phyloP scores from a whole-genome alignment of 2,888 invertebrate species.

The Lordiphosa fenestrarum region DNA sequence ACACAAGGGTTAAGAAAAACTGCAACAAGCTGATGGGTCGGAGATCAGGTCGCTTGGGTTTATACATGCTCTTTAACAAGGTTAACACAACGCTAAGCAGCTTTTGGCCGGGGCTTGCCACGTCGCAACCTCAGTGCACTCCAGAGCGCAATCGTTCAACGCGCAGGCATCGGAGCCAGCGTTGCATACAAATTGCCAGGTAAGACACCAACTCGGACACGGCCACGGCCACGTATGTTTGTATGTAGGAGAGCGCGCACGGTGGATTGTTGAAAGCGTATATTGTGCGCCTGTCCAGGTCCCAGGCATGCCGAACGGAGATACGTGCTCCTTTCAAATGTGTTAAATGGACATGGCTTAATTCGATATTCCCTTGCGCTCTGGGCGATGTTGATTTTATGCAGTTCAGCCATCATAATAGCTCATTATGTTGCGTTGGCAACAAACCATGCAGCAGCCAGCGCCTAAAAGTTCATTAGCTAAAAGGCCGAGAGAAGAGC shows the following conservation, averaged over 20 bases:
- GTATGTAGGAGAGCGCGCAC: not conserved
- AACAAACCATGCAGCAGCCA: conserved; percentile 5
- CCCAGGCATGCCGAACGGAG: conserved; percentile 19
- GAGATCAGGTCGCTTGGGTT: conserved; percentile 6
- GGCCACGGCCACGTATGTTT: conserved; percentile 17
- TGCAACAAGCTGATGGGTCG: conserved; percentile 1
- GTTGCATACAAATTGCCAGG: conserved; percentile 68
- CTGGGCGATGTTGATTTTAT: conserved; percentile 43
- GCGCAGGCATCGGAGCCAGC: conserved; percentile 43
- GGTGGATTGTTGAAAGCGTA: conserved; percentile 1
- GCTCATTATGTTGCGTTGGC: conserved; percentile 55
- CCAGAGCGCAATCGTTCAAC: conserved; percentile 67
- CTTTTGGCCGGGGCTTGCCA: conserved; percentile 18
- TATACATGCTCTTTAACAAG: conserved; percentile 50
- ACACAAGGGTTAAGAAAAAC: no score
- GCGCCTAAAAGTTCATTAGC: conserved; percentile 63
- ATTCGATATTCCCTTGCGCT: conserved; percentile 53
- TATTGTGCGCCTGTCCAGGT: not conserved
- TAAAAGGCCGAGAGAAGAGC: conserved; percentile 45
- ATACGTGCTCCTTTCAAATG: conserved; percentile 68
- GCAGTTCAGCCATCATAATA: conserved; percentile 66
- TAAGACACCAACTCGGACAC: conserved; percentile 29
- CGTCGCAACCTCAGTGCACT: conserved; percentile 62
- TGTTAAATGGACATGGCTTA: conserved; percentile 73
- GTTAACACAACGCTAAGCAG: conserved; percentile 64